Evolutionary conservation across 2,888 invertebrate genomes (phyloP), one percentile per base, ranked within the genome.

Genomic region (Mythimna pallens): DNA sequence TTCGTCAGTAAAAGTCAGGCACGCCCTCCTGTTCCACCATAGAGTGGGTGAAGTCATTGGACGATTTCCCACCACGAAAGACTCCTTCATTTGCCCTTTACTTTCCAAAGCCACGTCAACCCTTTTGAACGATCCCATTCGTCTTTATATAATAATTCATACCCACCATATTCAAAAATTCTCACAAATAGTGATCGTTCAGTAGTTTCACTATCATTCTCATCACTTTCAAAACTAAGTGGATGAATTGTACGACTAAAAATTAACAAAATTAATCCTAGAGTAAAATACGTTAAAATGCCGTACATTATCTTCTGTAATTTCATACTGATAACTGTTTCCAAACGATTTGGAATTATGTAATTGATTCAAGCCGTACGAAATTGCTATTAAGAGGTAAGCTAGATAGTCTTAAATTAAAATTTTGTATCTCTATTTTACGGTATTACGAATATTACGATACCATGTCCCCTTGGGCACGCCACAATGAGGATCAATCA

Each of bases 311-410:
- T 57, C 55, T 65, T 22, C 20, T 6, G 20, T 22, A 34, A 9
- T 12, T 34, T 55, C 20, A 55, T 25, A 55, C 9, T 67, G 34
- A 67, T 57, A 43, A 14, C 25, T 43, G 12, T 58, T n/a, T n/a
- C 4, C 5, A 14, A 47, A 14, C 25, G n/a, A 58, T 58, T 40
- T 50, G 50, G 50, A 68, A 47, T 12, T 43, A 12, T 12, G 10
- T 70, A 70, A 68, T 70, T 65, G 66, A 47, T 66, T 70, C 17
- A 20, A 22, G 47, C 66, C 55, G 43, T 57, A 22, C n/a, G 12
- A 70, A 67, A 67, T 70, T 36, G 25, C 10, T 25, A 36, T 57
- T 47, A 36, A 22, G 7, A 50, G 50, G 50, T 50, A 50, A 17
- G 47, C 47, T 50, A 50, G 20, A 50, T 50, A n/a, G 50, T 50